Evolutionary conservation across 2,888 invertebrate species (phyloP), one percentile per base, ranked within the genome.

Genomic region (Drosophila kokeensis): DNA sequence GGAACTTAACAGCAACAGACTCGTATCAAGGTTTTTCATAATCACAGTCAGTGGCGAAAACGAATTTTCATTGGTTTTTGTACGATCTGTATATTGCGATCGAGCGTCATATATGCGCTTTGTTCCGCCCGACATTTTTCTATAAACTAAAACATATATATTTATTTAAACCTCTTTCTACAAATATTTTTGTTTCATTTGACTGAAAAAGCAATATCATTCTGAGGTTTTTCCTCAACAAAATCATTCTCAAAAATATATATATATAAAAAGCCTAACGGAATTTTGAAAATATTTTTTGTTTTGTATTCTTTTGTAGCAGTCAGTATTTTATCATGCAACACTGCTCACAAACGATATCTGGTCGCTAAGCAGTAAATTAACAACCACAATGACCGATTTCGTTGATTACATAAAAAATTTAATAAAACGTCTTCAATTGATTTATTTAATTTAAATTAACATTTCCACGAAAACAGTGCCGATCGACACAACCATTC

Each of bases 1-100:
- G 8, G 92, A 87, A 55, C 73, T 75, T 10, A 92, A 78, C 59
- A 92, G 53, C 38, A 92, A 67, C 4, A 92, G 52, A 2, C 84
- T 76, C 2, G 90, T 85, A 11, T 89, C 82, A 27, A 92, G 64
- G 5, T 60, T 79, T 18, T 81, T 76, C 2, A 92, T 73, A 5
- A 45, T 42, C 1, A 89, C 72, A 18, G 52, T 79, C 4, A 92
- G 42, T 21, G 82, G 80, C 5, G 76, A 30, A 54, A 92, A 91
- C 4, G 73, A 61, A 30, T 81, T 83, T 27, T 80, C 82, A 40
- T 79, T 82, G 21, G 60, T 52, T 50, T 81, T 83, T 13, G 78
- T 76, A 6, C 90, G 90, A 76, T 92, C 91, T 7, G 77, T 61
- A 61, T 88, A 92, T 27, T 64, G 67, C 27, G 72, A 63, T 40